Base-by-base conservation (phyloP, 2,888 invertebrate genomes). In the Yponomeuta evonymella region DNA sequence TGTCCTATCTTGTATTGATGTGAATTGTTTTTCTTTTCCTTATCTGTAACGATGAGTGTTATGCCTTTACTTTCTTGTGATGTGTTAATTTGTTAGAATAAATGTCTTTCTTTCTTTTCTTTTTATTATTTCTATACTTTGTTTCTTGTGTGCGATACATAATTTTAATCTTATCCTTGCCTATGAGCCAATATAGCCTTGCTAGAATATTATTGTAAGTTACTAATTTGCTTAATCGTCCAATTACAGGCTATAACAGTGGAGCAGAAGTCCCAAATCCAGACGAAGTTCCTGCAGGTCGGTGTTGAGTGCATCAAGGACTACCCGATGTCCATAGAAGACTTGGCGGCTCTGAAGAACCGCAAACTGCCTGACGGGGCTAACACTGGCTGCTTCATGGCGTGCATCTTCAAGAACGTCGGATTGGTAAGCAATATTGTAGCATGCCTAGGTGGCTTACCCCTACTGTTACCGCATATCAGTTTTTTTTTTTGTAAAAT, bases 371-470 rank as follows among this genome's bases (percentile, higher is more conserved):
- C 89, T 0, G 73, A 77, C 0, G 87, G 90, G 0, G 79, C 82
- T 0, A 86, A 86, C 5, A 85, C 76, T 0, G 84, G 87, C 2
- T 91, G 91, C 74, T 91, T 91, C 74, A 65, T 91, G 51, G 85
- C 89, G 0, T 91, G 91, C 70, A 66, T 90, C 64, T 78, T 89
- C 78, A 88, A 78, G 72, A 79, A 86, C 48, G 75, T 80, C 74
- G 91, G 90, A 15, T 65, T 89, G 72, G 91, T 90, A 75, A 84
- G 87, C 83, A 72, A 72, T 11, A 30, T 43, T 43, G 2, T 43
- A 8, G 8, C 43, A 43, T 9, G 6, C 43, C 1, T 43, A 23
- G 0, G 23, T 23, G 23, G 23, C 23, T 23, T 23, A 23, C 0
- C 0, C 23, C 23, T 23, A 23, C 23, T 23, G 23, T 23, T 23